Base-by-base conservation (phyloP, 2,888 invertebrate species). In the Netelia melanura region DNA sequence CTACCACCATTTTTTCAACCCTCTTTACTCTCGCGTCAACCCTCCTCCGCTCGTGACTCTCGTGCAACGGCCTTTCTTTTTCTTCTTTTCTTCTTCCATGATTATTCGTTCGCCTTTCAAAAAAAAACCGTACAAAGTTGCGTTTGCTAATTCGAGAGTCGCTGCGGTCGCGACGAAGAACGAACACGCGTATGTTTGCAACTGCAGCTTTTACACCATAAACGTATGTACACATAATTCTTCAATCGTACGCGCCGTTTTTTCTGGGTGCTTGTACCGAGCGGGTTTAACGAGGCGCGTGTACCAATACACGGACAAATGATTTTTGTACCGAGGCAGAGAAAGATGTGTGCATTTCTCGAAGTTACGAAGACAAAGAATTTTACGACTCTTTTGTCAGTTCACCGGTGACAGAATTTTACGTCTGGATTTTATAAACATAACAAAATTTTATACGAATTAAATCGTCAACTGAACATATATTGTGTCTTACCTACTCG, bases 1-100 rank as follows among this genome's bases (percentile, higher is more conserved):
- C 64, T 14, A 61, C 67, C 38, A 30, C 10, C 23, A 44, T 68
- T 75, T 30, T 68, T 62, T 67, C 74, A 71, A 44, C 71, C 77
- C 52, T 38, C 56, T 65, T 68, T 23, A 21, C 30, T 11, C 52
- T 67, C 30, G 54, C 62, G 58, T 58, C 48, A 65, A 58, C 71
- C 64, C 65, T 77, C 77, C 65, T 58, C 58, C 58, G 21, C 65
- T 77, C 77, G 71, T 65, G 71, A 82, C 68, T 74, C 70, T 68
- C 71, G 65, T 61, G 71, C 58, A 52, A n/a, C 61, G 68, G 30
- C 21, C 43, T 65, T 74, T 81, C 21, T 74, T 74, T 61, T 10
- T 67, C 30, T 52, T 58, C 17, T 58, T 58, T 17, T n/a, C 58
- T 21, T 21, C 21, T 5, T 2, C 21, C 17, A 6, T 3, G 38